Evolutionary conservation across 2,888 invertebrate species (phyloP).

Genomic region (Macropis europaea): DNA sequence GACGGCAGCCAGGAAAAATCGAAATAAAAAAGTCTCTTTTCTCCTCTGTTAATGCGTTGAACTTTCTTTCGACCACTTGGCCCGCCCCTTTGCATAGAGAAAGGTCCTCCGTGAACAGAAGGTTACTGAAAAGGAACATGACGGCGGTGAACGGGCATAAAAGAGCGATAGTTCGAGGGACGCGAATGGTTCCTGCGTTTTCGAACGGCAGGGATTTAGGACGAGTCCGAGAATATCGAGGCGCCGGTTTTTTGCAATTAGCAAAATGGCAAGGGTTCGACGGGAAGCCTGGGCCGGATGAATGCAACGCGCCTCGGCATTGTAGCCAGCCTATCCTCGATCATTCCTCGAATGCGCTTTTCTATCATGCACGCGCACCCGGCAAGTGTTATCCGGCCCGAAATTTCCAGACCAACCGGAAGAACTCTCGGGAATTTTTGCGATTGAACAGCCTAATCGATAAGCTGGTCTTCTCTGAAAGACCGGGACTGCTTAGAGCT

Average conservation of each 20-base stretch:
- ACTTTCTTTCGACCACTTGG: too few species aligned
- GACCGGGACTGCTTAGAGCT: too few species aligned
- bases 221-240: slow-evolving; percentile 39
- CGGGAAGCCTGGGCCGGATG: slow-evolving; percentile 38
- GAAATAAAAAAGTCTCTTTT: too few species aligned
- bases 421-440: too few species aligned
- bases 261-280: slow-evolving; percentile 66
- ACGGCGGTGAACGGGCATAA: not conserved
- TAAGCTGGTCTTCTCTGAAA: too few species aligned
- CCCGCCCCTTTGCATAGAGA: too few species aligned
- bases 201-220: slow-evolving; percentile 15
- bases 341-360: slow-evolving; percentile 51
- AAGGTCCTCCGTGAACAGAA: too few species aligned
- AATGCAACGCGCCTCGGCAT: slow-evolving; percentile 55
- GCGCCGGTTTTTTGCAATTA: slow-evolving; percentile 67
- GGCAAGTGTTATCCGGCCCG: slow-evolving; percentile 9
- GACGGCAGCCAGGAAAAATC: too few species aligned
- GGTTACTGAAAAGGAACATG: too few species aligned
- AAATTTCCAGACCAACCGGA: slow-evolving; percentile 38
- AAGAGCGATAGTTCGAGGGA: not conserved
- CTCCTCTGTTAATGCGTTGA: too few species aligned
- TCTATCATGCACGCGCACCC: slow-evolving; percentile 9
- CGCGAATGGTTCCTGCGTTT: slow-evolving; percentile 1
- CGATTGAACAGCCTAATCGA: too few species aligned
- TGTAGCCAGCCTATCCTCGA: slow-evolving; percentile 55